Conservation (phyloP, 2,888 invertebrate species). For the Aspidiotus destructor region DNA sequence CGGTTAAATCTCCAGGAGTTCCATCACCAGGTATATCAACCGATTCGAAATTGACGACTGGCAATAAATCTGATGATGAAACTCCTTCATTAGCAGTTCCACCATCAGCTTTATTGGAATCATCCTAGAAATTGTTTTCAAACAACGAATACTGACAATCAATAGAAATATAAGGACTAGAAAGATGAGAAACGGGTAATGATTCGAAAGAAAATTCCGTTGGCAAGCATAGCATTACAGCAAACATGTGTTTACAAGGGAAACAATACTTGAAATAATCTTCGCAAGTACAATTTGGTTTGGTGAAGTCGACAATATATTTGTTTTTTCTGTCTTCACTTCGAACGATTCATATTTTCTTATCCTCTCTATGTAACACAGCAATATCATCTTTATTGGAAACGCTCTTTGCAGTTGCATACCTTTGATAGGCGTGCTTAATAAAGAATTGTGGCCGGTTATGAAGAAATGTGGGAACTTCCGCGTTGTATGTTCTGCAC, state of each 20-base stretch:
- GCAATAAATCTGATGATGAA: neutral
- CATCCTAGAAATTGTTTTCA: neutral
- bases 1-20: no score
- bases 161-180: slow-evolving; percentile 1
- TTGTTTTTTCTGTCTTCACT: neutral
- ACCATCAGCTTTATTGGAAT: slow-evolving; percentile 1
- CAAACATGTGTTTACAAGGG: slow-evolving; percentile 2
- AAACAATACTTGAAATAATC: neutral
- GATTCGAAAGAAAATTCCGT: slow-evolving; percentile 1
- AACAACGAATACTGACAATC: slow-evolving; percentile 1
- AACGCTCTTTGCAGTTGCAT: slow-evolving; percentile 2
- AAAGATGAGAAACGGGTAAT: neutral
- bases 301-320: slow-evolving; percentile 1
- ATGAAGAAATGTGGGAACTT: neutral
- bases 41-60: slow-evolving; percentile 1
- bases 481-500: slow-evolving; percentile 1
- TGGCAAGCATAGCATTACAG: slow-evolving; percentile 2
- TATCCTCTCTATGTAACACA: neutral
- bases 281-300: neutral
- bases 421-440: neutral
- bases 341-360: neutral
- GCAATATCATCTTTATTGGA: neutral
- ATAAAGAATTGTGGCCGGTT: slow-evolving; percentile 2
- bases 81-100: slow-evolving; percentile 1
- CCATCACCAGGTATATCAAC: no score